Evolutionary conservation across 1,140 invertebrate species (phyloP), one percentile per base, ranked within the genome.

Genomic region (Penaeus vannamei): DNA sequence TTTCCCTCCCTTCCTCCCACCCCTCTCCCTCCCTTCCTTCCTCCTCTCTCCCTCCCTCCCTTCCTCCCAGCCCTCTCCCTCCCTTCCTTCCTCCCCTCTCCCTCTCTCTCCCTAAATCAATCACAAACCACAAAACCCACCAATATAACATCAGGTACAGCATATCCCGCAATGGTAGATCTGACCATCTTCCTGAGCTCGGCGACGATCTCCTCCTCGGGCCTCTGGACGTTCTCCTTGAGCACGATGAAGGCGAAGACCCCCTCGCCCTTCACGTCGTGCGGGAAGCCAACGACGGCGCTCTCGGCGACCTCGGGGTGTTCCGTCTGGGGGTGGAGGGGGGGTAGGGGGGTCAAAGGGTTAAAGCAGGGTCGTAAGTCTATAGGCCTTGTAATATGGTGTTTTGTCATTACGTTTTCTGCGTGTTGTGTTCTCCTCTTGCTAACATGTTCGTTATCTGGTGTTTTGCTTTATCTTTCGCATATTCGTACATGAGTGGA

Each of bases 211-310:
- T 90, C 1, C 26, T 91, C 90, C n/a, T 59, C 36, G 23, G 80
- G n/a, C 0, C 60, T 59, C 0, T 89, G 32, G 14, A 64, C 84
- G 5, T 80, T 69, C n/a, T 91, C 53, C 87, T 91, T 92, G 86
- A 94, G 91, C 2, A 92, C 89, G 8, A 92, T 90, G 83, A 89
- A 93, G 60, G 92, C 92, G 53, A 90, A 92, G 36, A 92, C 91
- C 90, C 92, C 93, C 92, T 94, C 93, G 84, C 94, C 94, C 91
- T 94, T 94, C 32, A 94, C 92, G 0, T 93, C 92, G 92, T 94
- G 94, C 59, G 94, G 94, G 91, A 91, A 94, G 14, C 94, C 94
- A 20, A 94, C 93, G 12, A 94, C 94, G 17, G 94, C 94, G n/a
- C 93, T 91, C 91, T 94, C 94, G 42, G 93, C 93, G 19, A 94